These are phyloP conservation scores for Watersipora subatra DNA, from an alignment of 1,140 invertebrate species.

Conservation along the genomic window DNA sequence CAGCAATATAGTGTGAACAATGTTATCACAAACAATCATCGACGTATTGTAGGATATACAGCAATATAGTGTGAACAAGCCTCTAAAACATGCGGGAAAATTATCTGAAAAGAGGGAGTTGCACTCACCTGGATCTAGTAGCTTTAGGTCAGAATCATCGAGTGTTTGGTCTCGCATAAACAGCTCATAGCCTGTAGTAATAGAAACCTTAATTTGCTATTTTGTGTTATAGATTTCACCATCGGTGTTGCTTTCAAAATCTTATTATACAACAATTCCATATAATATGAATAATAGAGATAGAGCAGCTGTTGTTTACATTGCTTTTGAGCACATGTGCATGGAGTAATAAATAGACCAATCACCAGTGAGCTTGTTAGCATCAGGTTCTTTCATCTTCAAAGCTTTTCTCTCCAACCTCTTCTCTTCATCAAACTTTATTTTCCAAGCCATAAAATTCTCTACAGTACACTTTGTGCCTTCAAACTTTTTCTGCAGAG, in stretches of 20 bases:
- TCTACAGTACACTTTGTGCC: constrained; percentile 88
- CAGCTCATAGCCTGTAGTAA: constrained; percentile 63
- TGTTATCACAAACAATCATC: no score
- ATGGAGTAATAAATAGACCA: not conserved
- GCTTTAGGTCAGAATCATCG: constrained; percentile 87
- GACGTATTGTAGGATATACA: no score
- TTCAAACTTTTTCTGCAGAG: constrained; percentile 75
- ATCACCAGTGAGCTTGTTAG: constrained; percentile 39
- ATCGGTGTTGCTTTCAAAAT: not conserved
- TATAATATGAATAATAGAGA: not conserved
- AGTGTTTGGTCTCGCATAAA: constrained; percentile 82
- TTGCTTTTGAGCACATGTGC: not conserved
- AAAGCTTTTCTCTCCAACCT: constrained; percentile 13
- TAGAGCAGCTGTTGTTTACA: not conserved
- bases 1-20: no score
- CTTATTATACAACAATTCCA: not conserved
- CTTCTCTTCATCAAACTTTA: constrained; percentile 75
- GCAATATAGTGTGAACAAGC: no score
- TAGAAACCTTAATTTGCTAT: not conserved
- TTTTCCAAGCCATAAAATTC: constrained; percentile 88
- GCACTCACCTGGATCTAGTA: constrained; percentile 69
- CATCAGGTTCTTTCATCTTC: constrained; percentile 46
- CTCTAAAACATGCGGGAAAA: no score
- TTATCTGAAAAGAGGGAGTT: not conserved
- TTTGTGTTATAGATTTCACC: not conserved